Base-by-base conservation (phyloP, 92 coral and sea anemone species). In the Zoanthus sansibaricus region DNA sequence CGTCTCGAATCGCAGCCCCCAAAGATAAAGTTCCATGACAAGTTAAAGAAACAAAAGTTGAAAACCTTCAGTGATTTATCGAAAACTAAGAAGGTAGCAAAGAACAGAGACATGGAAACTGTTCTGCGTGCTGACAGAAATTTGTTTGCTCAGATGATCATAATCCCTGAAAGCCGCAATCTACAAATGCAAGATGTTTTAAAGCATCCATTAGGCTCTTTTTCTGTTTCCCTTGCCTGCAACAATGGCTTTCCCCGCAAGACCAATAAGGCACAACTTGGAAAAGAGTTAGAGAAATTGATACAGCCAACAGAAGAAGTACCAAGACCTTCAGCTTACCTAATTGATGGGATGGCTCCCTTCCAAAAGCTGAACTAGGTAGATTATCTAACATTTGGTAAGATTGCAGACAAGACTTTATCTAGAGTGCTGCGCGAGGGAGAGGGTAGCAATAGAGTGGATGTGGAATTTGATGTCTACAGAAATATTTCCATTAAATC, bases 381-480 rank as follows among this genome's bases (percentile, higher is more conserved):
- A 14, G 89, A 87, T 66, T 84, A 77, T 32, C 68, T 61, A 11
- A 64, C 89, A 87, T 87, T 87, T 61, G 85, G 86, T 61, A 86
- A 78, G 51, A 66, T 86, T 17, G 91, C 91, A 79, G 91, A 87
- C 44, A 80, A 64, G 31, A 71, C 70, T 30, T 48, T 80, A 80
- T 80, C 87, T 72, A 88, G 59, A 15, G 49, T 44, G 78, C 10
- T 88, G 62, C 30, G 33, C 12, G 72, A 82, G 47, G 83, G 88
- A 76, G 75, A 37, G 49, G 59, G 52, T 54, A 75, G 79, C 52
- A 54, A 46, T 25, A 52, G 79, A 78, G 82, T 91, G 59, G 91
- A 88, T 42, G 89, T 91, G 54, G 12, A 87, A 7, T 91, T 91
- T 72, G 94, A 91, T 51, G 91, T 88, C 11, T 91, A 88, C 75